A percentile compares a stretch with the other conserved stretches of the same genome.
phyloP scores from a whole-genome alignment of 1,140 invertebrate genomes.

The Drosophila repleta region DNA sequence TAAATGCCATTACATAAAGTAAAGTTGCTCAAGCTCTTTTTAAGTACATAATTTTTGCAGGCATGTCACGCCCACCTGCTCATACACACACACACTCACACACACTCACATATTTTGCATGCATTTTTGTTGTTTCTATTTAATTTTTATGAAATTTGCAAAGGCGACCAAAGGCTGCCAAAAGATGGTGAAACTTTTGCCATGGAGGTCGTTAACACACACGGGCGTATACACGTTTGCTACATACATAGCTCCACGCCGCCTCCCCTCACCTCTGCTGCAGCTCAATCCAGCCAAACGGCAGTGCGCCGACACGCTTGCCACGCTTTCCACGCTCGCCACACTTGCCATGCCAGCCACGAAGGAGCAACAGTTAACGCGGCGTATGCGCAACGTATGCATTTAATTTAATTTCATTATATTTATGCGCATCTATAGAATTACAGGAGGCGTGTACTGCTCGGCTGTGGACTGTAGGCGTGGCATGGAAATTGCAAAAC shows the following conservation, averaged over 20 bases:
- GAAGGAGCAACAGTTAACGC: slow-evolving; percentile 77
- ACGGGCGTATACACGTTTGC: not conserved
- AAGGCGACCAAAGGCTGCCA: slow-evolving; percentile 73
- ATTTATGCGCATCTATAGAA: slow-evolving; percentile 80
- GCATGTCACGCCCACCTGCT: slow-evolving; percentile 43
- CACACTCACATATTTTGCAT: slow-evolving; percentile 25
- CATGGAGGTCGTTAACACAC: slow-evolving; percentile 75
- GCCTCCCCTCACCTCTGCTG: not conserved
- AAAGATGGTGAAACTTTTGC: slow-evolving; percentile 71
- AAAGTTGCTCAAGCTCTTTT: slow-evolving; percentile 79
- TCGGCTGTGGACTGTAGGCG: slow-evolving; percentile 18
- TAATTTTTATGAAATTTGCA: slow-evolving; percentile 80
- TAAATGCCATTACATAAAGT: slow-evolving; percentile 76
- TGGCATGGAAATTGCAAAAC: slow-evolving; percentile 72
- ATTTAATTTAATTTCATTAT: slow-evolving; percentile 83
- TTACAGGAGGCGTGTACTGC: slow-evolving; percentile 21
- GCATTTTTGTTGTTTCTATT: slow-evolving; percentile 68
- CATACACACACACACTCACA: slow-evolving; percentile 12
- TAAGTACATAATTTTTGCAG: slow-evolving; percentile 75
- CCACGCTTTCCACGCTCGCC: slow-evolving; percentile 1
- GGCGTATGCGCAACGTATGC: slow-evolving; percentile 81
- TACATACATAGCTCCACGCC: slow-evolving; percentile 32
- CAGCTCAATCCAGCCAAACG: not conserved
- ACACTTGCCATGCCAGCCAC: slow-evolving; percentile 18
- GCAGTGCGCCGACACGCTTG: not conserved